Evolutionary conservation across 2,888 invertebrate genomes (phyloP).

Genomic region (Encarsia formosa): DNA sequence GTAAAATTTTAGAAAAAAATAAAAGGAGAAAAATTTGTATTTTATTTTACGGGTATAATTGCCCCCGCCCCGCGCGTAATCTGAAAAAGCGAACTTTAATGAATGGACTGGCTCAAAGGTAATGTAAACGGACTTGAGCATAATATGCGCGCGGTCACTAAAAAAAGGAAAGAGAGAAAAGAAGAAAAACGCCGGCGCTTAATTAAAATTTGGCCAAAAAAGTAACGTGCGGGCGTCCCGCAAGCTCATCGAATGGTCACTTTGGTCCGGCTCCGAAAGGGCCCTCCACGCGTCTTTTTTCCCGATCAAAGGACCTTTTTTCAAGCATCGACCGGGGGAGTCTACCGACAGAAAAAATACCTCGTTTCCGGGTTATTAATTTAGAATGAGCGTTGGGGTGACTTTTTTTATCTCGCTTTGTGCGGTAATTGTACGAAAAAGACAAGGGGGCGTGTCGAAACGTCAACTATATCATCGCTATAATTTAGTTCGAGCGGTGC

Average conservation of each 20-base stretch:
- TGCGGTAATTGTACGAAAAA: too few species aligned
- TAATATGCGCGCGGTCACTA: too few species aligned
- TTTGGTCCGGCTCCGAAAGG: background rate
- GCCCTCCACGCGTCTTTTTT: background rate
- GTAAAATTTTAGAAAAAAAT: background rate
- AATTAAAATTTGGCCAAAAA: constrained; percentile 9
- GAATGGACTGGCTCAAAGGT: background rate
- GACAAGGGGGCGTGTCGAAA: too few species aligned
- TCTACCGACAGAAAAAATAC: constrained; percentile 48
- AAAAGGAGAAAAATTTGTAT: background rate
- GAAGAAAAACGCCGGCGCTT: constrained; percentile 2
- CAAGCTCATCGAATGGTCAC: constrained; percentile 8
- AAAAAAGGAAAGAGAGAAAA: background rate
- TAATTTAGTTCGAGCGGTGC: too few species aligned
- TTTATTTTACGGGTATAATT: background rate
- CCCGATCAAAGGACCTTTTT: constrained; percentile 46
- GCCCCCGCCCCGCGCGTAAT: background rate
- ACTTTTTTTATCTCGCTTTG: too few species aligned
- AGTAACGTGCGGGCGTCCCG: background rate
- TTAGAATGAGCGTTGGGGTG: constrained; percentile 52
- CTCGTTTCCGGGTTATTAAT: constrained; percentile 52
- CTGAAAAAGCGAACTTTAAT: background rate
- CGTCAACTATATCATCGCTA: too few species aligned
- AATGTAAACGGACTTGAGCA: background rate
- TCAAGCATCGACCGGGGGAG: constrained; percentile 31